phyloP scores from a whole-genome alignment of 2,797 vertebrate genomes.

The Hozukius guyotensis region DNA sequence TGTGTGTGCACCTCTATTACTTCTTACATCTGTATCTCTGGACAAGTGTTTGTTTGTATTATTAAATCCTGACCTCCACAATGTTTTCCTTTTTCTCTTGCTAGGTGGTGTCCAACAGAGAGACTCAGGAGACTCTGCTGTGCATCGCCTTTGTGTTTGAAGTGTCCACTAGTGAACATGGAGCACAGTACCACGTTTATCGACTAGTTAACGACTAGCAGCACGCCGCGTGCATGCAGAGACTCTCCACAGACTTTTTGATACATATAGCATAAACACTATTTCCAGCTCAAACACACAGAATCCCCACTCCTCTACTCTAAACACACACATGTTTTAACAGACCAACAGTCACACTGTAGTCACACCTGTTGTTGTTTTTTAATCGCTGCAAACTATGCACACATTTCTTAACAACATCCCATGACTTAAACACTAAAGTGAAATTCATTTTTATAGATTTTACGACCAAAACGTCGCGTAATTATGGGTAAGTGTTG shows the following conservation, averaged over 20 bases:
- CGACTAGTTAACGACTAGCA: slow-evolving; percentile 94
- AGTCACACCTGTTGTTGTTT: slow-evolving; percentile 56
- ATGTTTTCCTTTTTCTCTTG: background rate
- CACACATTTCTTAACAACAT: background rate
- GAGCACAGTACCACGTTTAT: slow-evolving; percentile 96
- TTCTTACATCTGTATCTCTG: background rate
- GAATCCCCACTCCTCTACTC: slow-evolving; percentile 28
- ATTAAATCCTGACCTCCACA: background rate
- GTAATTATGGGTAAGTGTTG: background rate
- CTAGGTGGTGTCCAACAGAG: slow-evolving; percentile 96
- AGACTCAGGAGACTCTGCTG: slow-evolving; percentile 96
- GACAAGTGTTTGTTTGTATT: background rate
- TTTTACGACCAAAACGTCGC: background rate
- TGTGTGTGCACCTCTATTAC: background rate
- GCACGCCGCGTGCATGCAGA: slow-evolving; percentile 54
- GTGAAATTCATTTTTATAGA: background rate
- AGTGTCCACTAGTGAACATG: slow-evolving; percentile 95
- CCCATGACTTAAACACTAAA: slow-evolving; percentile 11
- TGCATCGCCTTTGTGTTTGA: slow-evolving; percentile 97
- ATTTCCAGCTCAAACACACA: slow-evolving; percentile 61
- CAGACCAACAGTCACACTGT: slow-evolving; percentile 71
- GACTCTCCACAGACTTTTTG: slow-evolving; percentile 66
- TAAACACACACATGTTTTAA: slow-evolving; percentile 42
- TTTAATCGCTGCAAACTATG: slow-evolving; percentile 12
- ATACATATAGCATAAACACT: slow-evolving; percentile 61